Conservation (phyloP, 30 jellyfish, hydroid and myxozoan species). For the Chrysaora quinquecirrha region DNA sequence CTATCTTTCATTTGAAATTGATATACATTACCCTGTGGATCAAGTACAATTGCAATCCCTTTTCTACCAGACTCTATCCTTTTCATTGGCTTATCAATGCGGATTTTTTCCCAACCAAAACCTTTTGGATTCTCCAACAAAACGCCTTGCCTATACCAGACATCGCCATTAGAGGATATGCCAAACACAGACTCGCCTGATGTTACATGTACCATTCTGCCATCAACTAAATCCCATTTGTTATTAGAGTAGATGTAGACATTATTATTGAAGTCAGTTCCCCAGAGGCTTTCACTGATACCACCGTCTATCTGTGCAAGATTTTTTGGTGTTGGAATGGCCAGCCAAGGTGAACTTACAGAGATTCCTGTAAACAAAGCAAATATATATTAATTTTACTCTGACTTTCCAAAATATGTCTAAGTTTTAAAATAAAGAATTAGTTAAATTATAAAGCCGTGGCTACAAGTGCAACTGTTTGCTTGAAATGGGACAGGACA, state of each 20-base stretch:
- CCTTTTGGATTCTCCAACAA: conserved; percentile 58
- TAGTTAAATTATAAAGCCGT: too few relatives aligned
- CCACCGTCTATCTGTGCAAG: conserved; percentile 87
- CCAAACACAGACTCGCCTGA: conserved; percentile 70
- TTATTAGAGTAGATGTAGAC: conserved; percentile 56
- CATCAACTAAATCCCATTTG: conserved; percentile 67
- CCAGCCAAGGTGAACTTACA: conserved; percentile 87
- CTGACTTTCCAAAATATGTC: too few relatives aligned
- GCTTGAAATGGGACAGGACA: too few relatives aligned
- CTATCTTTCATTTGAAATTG: conserved; percentile 23
- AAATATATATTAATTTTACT: conserved; percentile 5
- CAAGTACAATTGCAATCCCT: conserved; percentile 53
- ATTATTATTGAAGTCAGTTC: conserved; percentile 39
- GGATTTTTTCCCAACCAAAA: conserved; percentile 30
- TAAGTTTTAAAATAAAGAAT: too few relatives aligned
- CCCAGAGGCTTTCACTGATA: conserved; percentile 76
- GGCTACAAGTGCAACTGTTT: too few relatives aligned
- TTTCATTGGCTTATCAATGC: conserved; percentile 9
- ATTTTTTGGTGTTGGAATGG: conserved; percentile 74
- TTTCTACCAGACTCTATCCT: conserved; percentile 67
- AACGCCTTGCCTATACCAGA: conserved; percentile 63
- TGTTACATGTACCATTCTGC: conserved; percentile 59
- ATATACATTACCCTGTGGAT: conserved; percentile 13
- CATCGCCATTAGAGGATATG: conserved; percentile 47
- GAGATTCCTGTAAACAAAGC: conserved; percentile 55